These are phyloP conservation scores for Amaurobius ferox DNA, from an alignment of 2,888 invertebrate genomes.

Conservation along the genomic window DNA sequence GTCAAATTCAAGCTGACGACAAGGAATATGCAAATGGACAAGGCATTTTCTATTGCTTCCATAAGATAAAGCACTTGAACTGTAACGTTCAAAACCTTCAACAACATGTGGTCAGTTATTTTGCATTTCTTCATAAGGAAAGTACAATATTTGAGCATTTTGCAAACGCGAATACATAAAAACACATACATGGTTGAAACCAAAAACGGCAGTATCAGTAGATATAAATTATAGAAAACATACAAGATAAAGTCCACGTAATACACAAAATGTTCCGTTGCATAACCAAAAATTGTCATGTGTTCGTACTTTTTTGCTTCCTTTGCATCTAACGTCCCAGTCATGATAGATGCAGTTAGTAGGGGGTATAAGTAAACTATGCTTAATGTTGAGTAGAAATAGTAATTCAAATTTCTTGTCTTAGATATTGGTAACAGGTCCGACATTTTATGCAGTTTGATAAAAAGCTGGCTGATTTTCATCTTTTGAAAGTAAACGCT, in stretches of 20 bases:
- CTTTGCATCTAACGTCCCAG: background rate
- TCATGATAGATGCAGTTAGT: constrained; percentile 8
- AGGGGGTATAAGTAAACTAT: constrained; percentile 7
- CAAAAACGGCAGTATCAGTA: constrained; percentile 23
- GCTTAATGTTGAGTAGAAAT: background rate
- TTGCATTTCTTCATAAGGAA: background rate
- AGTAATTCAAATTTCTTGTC: background rate
- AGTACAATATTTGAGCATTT: constrained; percentile 15
- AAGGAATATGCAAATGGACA: constrained; percentile 32
- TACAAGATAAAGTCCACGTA: constrained; percentile 10
- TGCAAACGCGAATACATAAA: constrained; percentile 3
- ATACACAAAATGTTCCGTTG: background rate
- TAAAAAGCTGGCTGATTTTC: constrained; percentile 19
- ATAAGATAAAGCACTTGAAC: background rate
- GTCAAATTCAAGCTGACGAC: constrained; percentile 28
- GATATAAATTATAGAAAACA: constrained; percentile 25
- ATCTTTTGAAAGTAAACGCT: background rate
- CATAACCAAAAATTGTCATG: constrained; percentile 16
- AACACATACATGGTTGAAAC: constrained; percentile 15
- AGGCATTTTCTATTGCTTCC: constrained; percentile 12
- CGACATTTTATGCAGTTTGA: background rate
- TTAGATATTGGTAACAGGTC: background rate
- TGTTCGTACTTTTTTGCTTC: constrained; percentile 32
- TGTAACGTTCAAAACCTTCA: background rate
- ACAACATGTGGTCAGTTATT: background rate